Percentiles rank a stretch among this genome's conserved stretches.
These are phyloP conservation scores for Sminthurinus aureus DNA, from an alignment of 2,888 invertebrate genomes.

Conservation along the genomic window DNA sequence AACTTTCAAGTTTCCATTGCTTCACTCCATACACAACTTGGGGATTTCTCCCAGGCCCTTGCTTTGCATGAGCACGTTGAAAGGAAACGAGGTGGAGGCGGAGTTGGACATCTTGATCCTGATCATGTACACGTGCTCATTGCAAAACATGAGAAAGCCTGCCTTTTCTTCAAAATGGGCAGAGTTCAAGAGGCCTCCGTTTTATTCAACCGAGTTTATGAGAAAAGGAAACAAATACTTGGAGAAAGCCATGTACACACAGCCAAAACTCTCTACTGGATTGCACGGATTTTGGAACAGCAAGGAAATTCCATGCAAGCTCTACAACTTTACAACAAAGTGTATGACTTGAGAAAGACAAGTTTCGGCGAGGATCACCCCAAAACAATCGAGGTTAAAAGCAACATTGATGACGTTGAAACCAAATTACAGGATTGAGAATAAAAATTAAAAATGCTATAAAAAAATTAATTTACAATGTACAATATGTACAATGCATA, in stretches of 20 bases:
- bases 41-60: no score
- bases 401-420: no score
- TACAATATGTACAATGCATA: no score
- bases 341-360: neutral
- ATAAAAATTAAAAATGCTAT: no score
- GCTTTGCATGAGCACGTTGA: no score
- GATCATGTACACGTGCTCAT: no score
- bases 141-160: no score
- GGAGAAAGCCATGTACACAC: neutral
- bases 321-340: neutral
- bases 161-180: neutral
- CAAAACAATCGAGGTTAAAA: neutral
- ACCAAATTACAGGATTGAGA: no score
- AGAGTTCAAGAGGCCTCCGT: neutral
- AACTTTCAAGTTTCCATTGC: neutral
- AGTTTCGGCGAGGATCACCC: neutral
- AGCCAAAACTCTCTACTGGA: neutral
- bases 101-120: no score
- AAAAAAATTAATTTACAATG: no score
- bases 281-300: neutral
- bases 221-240: neutral
- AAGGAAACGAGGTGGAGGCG: no score
- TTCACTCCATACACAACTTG: neutral
- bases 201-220: neutral
- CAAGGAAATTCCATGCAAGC: neutral